Conservation (phyloP, 2,113 vertebrate species). For the Hystrix cristata region DNA sequence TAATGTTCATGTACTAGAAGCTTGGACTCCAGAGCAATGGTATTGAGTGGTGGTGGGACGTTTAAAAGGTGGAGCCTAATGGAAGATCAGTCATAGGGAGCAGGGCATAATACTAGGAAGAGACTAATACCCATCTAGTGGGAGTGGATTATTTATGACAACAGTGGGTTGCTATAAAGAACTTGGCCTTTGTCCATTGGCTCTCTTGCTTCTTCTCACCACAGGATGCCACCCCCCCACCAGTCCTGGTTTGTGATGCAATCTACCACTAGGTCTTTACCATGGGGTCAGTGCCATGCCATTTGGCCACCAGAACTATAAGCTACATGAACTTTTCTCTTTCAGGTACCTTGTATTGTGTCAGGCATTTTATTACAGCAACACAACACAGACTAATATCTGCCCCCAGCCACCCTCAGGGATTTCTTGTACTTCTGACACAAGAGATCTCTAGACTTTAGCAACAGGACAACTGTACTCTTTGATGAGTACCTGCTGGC, state of each 20-base stretch:
- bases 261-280: neutral
- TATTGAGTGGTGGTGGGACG: neutral
- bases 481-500: neutral
- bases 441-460: neutral
- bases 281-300: too few species aligned
- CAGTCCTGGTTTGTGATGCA: neutral
- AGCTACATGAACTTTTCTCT: neutral
- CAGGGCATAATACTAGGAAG: too few species aligned
- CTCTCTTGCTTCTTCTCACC: neutral
- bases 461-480: neutral
- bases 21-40: neutral
- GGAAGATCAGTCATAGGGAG: too few species aligned
- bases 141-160: neutral
- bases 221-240: neutral
- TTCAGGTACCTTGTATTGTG: neutral
- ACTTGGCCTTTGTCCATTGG: neutral
- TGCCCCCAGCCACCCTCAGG: too few species aligned
- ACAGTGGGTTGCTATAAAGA: neutral
- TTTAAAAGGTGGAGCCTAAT: neutral
- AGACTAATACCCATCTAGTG: neutral
- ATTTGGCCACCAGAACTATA: neutral
- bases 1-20: too few species aligned
- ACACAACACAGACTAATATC: neutral
- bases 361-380: neutral
- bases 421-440: neutral